Percentiles rank a stretch among this genome's conserved stretches.
phyloP scores from a whole-genome alignment of 2,888 invertebrate genomes.

The Nephrotoma appendiculata region DNA sequence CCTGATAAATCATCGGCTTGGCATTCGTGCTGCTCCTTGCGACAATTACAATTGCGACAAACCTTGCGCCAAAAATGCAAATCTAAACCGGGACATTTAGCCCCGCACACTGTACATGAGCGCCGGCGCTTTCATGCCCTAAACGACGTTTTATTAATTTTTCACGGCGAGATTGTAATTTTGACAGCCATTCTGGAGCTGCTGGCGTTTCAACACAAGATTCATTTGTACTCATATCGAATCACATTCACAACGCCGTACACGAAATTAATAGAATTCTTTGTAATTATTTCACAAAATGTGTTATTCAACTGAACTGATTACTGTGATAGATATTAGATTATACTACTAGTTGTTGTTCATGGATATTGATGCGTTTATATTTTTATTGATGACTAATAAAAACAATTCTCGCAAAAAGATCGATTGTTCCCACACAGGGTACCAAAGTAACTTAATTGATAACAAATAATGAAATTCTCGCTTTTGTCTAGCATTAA shows the following conservation, averaged over 20 bases:
- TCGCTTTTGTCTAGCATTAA: too few relatives aligned
- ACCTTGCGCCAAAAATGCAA: constrained; percentile 79
- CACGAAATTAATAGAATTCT: not conserved
- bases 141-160: constrained; percentile 44
- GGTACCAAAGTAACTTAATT: not conserved
- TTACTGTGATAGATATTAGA: not conserved
- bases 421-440: not conserved
- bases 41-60: constrained; percentile 75
- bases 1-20: constrained; percentile 62
- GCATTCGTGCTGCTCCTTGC: constrained; percentile 68
- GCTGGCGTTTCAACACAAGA: constrained; percentile 48
- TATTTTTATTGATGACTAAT: not conserved
- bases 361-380: not conserved
- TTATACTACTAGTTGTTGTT: not conserved
- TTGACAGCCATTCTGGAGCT: constrained; percentile 57
- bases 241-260: not conserved
- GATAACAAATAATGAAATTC: not conserved
- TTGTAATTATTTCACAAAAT: not conserved
- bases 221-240: constrained; percentile 17
- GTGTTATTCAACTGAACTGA: not conserved
- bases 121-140: constrained; percentile 81
- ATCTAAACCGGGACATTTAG: constrained; percentile 56
- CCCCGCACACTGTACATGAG: constrained; percentile 61
- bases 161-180: constrained; percentile 53
- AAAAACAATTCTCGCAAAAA: not conserved